Conservation (phyloP, 1,140 invertebrate species). For the Pogonomyrmex californicus region DNA sequence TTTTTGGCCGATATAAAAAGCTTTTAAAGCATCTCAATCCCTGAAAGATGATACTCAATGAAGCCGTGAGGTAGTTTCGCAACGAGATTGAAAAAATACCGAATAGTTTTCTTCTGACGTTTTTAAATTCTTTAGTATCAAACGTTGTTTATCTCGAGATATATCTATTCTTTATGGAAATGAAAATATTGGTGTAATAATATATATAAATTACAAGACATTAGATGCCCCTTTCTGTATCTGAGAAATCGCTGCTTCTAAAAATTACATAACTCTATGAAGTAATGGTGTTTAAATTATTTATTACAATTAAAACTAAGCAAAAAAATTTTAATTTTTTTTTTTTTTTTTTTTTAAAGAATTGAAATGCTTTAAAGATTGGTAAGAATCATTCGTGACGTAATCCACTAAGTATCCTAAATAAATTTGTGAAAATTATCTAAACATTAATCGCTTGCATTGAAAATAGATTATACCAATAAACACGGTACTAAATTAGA, state of each 20-base stretch:
- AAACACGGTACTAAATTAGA: not conserved
- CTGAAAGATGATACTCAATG: not conserved
- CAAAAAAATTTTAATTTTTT: slow-evolving; percentile 1
- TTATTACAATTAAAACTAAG: slow-evolving; percentile 14
- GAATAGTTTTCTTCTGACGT: not conserved
- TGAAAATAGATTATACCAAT: not conserved
- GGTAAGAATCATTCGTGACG: slow-evolving; percentile 9
- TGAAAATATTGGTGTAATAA: not conserved
- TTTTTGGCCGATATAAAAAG: not conserved
- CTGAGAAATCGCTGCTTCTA: not conserved
- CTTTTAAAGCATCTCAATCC: slow-evolving; percentile 10
- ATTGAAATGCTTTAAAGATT: slow-evolving; percentile 35
- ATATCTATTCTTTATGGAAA: not conserved
- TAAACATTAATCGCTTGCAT: not conserved
- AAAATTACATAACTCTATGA: slow-evolving; percentile 10
- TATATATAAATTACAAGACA: not conserved
- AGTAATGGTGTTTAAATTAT: not conserved
- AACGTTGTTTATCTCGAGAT: not conserved
- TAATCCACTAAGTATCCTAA: slow-evolving; percentile 4
- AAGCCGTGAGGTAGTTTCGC: not conserved
- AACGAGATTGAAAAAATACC: not conserved
- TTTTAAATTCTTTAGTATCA: not conserved
- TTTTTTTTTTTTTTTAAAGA: not conserved
- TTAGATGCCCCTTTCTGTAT: not conserved
- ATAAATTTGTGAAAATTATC: not conserved